Evolutionary conservation across 2,113 vertebrate genomes (phyloP), one percentile per base, ranked within the genome.

Genomic region (Callorhinus ursinus): DNA sequence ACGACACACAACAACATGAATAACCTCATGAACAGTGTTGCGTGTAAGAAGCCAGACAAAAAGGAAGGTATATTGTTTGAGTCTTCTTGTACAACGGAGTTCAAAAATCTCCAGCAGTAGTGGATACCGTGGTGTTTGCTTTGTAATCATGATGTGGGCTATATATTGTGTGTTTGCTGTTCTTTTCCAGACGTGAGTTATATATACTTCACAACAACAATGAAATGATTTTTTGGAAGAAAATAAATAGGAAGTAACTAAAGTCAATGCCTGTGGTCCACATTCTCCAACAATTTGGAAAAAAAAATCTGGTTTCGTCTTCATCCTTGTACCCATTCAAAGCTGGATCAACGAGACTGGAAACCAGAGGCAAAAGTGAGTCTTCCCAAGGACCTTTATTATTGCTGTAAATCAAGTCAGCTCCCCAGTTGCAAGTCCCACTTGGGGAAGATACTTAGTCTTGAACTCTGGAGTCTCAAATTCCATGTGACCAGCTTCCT

Each of bases 401-500:
- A 8, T 33, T 39, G 61, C 36, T 71, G 22, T 51, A 77, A 94
- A 24, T 84, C 55, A 74, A 49, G 74, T 46, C 49, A 76, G 51
- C 11, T 28, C 72, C 16, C 0, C n/a, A 79, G 79, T 79, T 85
- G 55, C 5, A 2, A 76, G 53, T 94, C 57, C 46, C 36, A 74
- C 71, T 95, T 81, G 39, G 24, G 81, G 90, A 82, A 82, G 69
- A 31, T 26, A 92, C 83, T 74, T 81, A 36, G 87, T n/a, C 83
- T 91, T 95, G 95, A 97, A 97, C 97, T 95, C 88, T 26, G 6
- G 46, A 97, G 69, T 95, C 22, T 4, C 51, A 88, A 49, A 63
- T 86, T 97, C 96, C 97, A 96, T 24, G 33, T 96, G 97, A 98
- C 59, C 72, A 15, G 26, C 81, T 96, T 93, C 95, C 90, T 39